Percentiles rank a stretch among this genome's conserved stretches.
phyloP scores from a whole-genome alignment of 2,797 vertebrate species.

The Lutjanus campechanus region DNA sequence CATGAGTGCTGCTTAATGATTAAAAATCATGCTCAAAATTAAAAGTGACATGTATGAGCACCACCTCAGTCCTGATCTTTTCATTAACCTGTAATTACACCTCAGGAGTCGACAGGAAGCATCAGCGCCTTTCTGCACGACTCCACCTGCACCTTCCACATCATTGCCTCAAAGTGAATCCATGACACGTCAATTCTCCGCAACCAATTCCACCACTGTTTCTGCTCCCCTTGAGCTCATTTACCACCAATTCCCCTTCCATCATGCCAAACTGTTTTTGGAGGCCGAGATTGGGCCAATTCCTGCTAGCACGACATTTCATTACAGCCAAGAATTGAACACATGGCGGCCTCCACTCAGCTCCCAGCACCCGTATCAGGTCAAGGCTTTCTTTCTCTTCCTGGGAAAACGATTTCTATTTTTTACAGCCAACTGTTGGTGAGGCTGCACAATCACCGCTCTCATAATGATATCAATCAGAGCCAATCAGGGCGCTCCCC shows the following conservation, averaged over 20 bases:
- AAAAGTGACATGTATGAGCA: conserved; percentile 31
- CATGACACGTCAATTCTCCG: conserved; percentile 58
- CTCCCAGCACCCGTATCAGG: conserved; percentile 44
- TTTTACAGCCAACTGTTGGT: conserved; percentile 34
- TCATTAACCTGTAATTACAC: conserved; percentile 60
- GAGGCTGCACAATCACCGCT: conserved; percentile 66
- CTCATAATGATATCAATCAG: conserved; percentile 79
- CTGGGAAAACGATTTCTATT: conserved; percentile 24
- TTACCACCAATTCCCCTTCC: conserved; percentile 71
- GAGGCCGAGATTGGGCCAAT: conserved; percentile 66
- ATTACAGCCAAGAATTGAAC: conserved; percentile 74
- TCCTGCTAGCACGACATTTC: conserved; percentile 65
- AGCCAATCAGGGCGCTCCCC: conserved; percentile 65
- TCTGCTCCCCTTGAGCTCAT: conserved; percentile 68
- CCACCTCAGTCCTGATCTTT: conserved; percentile 38
- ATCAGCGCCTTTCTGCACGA: conserved; percentile 21
- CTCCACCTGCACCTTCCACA: conserved; percentile 56
- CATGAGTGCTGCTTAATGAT: background rate
- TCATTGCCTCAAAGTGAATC: conserved; percentile 67
- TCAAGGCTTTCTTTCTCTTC: conserved; percentile 49
- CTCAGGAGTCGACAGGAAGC: conserved; percentile 34
- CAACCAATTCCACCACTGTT: conserved; percentile 49
- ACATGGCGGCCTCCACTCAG: conserved; percentile 67
- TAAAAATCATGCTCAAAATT: conserved; percentile 24
- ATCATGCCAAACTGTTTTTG: conserved; percentile 68